Evolutionary conservation across 2,797 vertebrate species (phyloP), one percentile per base, ranked within the genome.

Genomic region (Picus viridis): DNA sequence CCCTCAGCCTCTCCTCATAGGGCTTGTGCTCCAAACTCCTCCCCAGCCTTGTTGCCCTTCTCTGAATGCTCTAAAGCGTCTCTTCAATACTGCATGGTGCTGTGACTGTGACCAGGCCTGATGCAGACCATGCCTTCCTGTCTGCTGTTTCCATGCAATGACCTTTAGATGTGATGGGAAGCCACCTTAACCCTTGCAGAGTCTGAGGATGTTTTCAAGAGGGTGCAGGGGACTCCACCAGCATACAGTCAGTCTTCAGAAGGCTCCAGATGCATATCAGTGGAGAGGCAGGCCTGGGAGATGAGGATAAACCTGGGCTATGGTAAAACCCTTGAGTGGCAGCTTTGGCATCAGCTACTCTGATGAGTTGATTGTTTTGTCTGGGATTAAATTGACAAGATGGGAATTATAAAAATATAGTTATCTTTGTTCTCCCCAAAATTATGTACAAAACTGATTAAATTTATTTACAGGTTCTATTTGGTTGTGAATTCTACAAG

Each of bases 271-370:
- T 32, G 65, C 1, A 1, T 6, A 23, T 30, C 5, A 24, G 29
- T 65, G 89, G 89, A 92, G 93, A 65, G 56, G 5, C 45, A 75
- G 80, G 85, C 90, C 93, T 95, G 92, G 83, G 82, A 14, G 87
- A 56, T 78, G 72, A 89, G 41, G 85, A 82, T 90, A 95, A 90
- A 92, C 90, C 84, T 57, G 69, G 75, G 63, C 32, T 3, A 2
- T 22, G 15, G 16, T 89, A 93, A 94, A 80, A 81, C 20, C 84
- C 17, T 45, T 45, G 83, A 84, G 54, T 34, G 78, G 83, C 70
- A 88, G 77, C 64, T 77, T 72, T 2, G 6, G 75, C 78, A 85
- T 56, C 83, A 92, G 94, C 91, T 94, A 92, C 89, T 93, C 32
- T 0, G 3, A 59, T 13, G 61, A 62, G 78, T 27, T 32, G 36